Percentiles rank a stretch among this genome's conserved stretches.
Evolutionary conservation across 2,797 vertebrate species (phyloP).

Genomic region (Masticophis lateralis): DNA sequence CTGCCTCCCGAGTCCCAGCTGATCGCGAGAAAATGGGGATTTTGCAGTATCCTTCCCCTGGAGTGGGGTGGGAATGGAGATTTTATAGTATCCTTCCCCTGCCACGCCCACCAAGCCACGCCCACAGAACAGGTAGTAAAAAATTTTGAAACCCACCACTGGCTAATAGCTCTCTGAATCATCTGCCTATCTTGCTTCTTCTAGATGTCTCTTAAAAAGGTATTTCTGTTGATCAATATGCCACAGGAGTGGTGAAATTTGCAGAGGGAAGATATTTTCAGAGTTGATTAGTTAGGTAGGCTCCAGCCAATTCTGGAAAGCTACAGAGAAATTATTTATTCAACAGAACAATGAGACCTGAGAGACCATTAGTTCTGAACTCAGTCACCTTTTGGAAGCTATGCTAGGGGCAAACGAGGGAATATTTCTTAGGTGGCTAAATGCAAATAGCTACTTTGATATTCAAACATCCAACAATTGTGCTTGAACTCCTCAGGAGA

Average conservation of each 20-base stretch:
- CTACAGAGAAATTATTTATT: conserved; percentile 1
- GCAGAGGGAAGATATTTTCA: not conserved
- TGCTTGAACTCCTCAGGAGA: conserved; percentile 37
- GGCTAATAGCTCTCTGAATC: not conserved
- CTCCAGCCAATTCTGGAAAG: not conserved
- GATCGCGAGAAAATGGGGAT: too few relatives aligned
- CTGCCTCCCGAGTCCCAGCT: too few relatives aligned
- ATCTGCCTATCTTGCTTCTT: not conserved
- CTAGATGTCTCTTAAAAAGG: not conserved
- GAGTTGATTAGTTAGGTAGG: not conserved
- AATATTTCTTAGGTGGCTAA: not conserved
- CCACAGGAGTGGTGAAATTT: not conserved
- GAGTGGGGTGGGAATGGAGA: too few relatives aligned
- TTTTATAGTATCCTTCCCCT: too few relatives aligned
- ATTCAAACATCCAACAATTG: conserved; percentile 31
- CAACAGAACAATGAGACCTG: not conserved
- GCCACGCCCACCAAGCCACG: too few relatives aligned
- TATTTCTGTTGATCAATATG: not conserved
- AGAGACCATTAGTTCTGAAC: not conserved
- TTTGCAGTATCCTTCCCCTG: too few relatives aligned
- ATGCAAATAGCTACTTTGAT: conserved; percentile 32
- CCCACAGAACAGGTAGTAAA: too few relatives aligned
- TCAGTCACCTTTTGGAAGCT: conserved; percentile 10
- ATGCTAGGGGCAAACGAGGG: not conserved
- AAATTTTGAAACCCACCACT: too few relatives aligned